A percentile compares a stretch with the other conserved stretches of the same genome.
phyloP scores from a whole-genome alignment of 2,888 invertebrate species.

The Eretmocerus hayati region DNA sequence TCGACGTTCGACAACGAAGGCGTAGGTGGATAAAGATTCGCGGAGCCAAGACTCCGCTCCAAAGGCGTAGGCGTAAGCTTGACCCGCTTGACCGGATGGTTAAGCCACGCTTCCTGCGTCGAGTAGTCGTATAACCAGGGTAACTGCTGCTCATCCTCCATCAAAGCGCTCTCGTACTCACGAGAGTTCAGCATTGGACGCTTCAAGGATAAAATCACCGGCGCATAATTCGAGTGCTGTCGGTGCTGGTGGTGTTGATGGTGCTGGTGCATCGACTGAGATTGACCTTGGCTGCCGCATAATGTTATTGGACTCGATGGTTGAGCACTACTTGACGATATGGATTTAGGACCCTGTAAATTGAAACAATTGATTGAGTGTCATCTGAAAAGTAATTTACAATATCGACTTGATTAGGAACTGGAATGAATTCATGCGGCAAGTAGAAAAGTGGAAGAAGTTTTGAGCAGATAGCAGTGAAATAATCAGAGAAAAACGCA shows the following conservation, averaged over 20 bases:
- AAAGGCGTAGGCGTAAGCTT: slow-evolving; percentile 46
- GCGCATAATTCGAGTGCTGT: too few relatives aligned
- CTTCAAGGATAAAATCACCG: slow-evolving; percentile 65
- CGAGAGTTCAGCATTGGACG: slow-evolving; percentile 72
- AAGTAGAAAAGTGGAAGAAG: background rate
- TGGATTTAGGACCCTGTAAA: slow-evolving; percentile 19
- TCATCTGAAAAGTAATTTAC: background rate
- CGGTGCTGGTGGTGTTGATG: background rate
- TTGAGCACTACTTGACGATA: slow-evolving; percentile 8
- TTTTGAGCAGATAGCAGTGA: too few relatives aligned
- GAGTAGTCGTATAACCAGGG: slow-evolving; percentile 86
- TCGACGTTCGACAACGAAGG: background rate
- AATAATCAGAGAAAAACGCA: too few relatives aligned
- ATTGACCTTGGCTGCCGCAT: slow-evolving; percentile 39
- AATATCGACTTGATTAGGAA: background rate
- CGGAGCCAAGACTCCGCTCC: background rate
- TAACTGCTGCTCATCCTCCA: slow-evolving; percentile 73
- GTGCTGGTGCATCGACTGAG: too few relatives aligned
- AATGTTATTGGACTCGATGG: background rate
- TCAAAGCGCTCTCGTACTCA: slow-evolving; percentile 70
- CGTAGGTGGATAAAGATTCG: slow-evolving; percentile 16
- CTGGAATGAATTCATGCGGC: background rate
- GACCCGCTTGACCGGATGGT: slow-evolving; percentile 85
- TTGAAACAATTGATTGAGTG: background rate
- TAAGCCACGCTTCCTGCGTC: slow-evolving; percentile 61